A percentile compares a stretch with the other conserved stretches of the same genome.
Conservation (phyloP, 2,888 invertebrate species). For the Idaea biselata region DNA sequence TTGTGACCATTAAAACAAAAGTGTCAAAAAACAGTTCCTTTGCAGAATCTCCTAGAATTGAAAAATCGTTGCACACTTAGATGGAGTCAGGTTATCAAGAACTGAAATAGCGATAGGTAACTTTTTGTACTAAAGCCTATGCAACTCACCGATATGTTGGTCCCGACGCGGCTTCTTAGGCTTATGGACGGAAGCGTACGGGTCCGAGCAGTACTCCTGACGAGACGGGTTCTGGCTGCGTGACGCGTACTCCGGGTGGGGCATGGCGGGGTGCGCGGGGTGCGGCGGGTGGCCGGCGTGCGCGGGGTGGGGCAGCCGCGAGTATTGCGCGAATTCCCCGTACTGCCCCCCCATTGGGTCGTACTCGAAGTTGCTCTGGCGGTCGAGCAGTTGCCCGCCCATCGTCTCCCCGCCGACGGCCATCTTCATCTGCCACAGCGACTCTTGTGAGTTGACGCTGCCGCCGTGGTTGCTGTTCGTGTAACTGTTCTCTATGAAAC, state of each 20-base stretch:
- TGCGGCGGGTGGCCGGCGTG: conserved; percentile 70
- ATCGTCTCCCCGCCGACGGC: conserved; percentile 86
- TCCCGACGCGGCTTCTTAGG: conserved; percentile 91
- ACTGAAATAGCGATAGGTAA: too few species aligned
- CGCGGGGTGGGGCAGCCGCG: conserved; percentile 87
- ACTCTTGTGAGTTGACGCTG: conserved; percentile 96
- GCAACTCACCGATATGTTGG: conserved; percentile 89
- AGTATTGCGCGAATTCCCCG: conserved; percentile 90
- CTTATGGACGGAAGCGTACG: conserved; percentile 93
- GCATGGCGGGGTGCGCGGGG: conserved; percentile 83
- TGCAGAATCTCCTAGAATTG: too few species aligned
- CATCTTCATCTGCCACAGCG: conserved; percentile 96
- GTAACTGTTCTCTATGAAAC: conserved; percentile 94
- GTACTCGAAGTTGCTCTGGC: conserved; percentile 85
- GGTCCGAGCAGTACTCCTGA: conserved; percentile 93
- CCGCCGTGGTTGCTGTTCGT: conserved; percentile 97
- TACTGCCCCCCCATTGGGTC: conserved; percentile 83
- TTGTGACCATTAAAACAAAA: too few species aligned
- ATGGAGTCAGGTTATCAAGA: too few species aligned
- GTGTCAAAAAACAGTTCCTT: too few species aligned
- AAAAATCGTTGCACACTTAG: too few species aligned
- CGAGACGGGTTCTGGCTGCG: conserved; percentile 90
- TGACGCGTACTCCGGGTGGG: conserved; percentile 84
- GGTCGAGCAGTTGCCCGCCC: conserved; percentile 76
- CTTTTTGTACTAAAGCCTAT: too few species aligned